Evolutionary conservation across 1,140 invertebrate genomes (phyloP), one percentile per base, ranked within the genome.

Genomic region (Atopsyche davidsoni): DNA sequence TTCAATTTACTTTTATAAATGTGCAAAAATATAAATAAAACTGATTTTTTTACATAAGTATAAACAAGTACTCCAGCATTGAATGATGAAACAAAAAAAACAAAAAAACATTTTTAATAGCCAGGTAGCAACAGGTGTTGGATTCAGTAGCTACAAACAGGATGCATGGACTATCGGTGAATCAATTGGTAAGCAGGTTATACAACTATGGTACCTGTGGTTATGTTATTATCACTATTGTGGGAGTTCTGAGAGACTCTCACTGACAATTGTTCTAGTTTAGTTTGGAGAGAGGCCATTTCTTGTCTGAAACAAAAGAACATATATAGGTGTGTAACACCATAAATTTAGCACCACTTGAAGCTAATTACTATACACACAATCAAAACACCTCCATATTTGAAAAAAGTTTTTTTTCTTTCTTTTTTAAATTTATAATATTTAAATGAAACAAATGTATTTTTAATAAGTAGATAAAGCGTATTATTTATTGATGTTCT

Each of bases 271-370:
- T 40, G 49, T 53, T 72, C 67, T 74, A 74, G 66, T 71, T 74
- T 68, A 72, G 65, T 70, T 66, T 72, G 72, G 68, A 74, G 64
- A 72, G 66, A 62, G 63, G 69, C 70, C 70, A 74, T 66, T 69
- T 74, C 70, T 66, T 72, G 57, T 69, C 72, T 74, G 69, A 43
- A 66, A 56, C 24, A 28, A 28, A 6, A n/a, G 24, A 28, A 28
- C 6, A 28, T 28, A 28, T 28, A 28, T 28, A 28, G 6, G n/a
- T 28, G n/a, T n/a, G 24, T n/a, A n/a, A 6, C 24, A 28, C 6
- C 6, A 28, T 7, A 28, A 28, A 28, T 28, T 6, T 28, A 28
- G 6, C n/a, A n/a, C n/a, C n/a, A n/a, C n/a, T n/a, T n/a, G n/a
- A n/a, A n/a, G n/a, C n/a, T n/a, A n/a, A n/a, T n/a, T n/a, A n/a